These are phyloP conservation scores for Graphium colonna DNA, from an alignment of 2,888 invertebrate species.

Conservation along the genomic window DNA sequence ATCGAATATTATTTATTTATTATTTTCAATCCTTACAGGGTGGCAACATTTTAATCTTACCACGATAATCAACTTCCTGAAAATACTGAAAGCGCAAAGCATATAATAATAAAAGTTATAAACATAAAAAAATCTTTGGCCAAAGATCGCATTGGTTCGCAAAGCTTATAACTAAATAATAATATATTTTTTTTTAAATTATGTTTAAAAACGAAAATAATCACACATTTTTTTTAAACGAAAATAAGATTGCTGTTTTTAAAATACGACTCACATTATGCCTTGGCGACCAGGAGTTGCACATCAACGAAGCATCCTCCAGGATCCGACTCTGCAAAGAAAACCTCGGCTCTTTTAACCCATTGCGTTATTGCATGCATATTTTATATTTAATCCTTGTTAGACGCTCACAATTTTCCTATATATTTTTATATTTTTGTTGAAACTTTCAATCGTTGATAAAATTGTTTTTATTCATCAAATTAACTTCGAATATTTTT, in stretches of 20 bases:
- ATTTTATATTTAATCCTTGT: conserved; percentile 14
- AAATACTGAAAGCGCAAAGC: conserved; percentile 17
- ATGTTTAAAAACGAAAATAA: too few species aligned
- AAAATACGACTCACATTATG: conserved; percentile 87
- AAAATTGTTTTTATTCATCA: too few species aligned
- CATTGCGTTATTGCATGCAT: conserved; percentile 39
- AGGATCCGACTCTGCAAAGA: conserved; percentile 92
- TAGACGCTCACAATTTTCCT: conserved; percentile 5
- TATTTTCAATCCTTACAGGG: too few species aligned
- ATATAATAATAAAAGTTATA: neutral
- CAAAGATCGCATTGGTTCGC: conserved; percentile 64
- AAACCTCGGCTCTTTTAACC: conserved; percentile 45
- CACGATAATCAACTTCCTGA: neutral
- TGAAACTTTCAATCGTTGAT: neutral
- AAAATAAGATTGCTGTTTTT: too few species aligned
- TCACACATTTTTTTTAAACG: too few species aligned
- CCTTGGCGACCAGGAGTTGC: conserved; percentile 94
- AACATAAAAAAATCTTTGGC: conserved; percentile 52
- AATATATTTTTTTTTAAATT: too few species aligned
- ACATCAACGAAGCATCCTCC: conserved; percentile 94
- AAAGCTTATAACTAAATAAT: too few species aligned
- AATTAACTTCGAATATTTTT: too few species aligned
- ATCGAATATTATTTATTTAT: too few species aligned
- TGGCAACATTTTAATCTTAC: too few species aligned
- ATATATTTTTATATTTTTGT: conserved; percentile 2